A percentile compares a stretch with the other conserved stretches of the same genome.
Evolutionary conservation across 35 echinoderm and acorn worm genomes (phyloP).

Genomic region (Lytechinus variegatus): DNA sequence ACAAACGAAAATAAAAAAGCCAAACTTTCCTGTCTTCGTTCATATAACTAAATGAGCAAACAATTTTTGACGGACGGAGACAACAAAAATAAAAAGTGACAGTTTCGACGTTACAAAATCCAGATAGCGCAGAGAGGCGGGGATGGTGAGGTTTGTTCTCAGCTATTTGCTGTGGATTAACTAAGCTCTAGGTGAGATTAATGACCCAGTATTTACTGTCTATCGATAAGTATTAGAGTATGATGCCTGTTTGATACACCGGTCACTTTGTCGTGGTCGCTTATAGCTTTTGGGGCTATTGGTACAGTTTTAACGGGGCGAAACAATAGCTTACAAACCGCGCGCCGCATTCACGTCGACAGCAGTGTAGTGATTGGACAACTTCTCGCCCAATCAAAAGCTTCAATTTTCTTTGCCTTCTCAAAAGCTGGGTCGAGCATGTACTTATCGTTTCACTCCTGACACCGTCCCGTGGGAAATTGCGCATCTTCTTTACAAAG

Average conservation of each 20-base stretch:
- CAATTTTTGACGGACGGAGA: neutral
- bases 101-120: neutral
- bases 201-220: neutral
- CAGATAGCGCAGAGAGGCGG: neutral
- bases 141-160: slow-evolving; percentile 16
- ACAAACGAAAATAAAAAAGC: neutral
- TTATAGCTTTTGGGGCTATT: slow-evolving; percentile 20
- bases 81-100: slow-evolving; percentile 14
- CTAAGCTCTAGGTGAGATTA: slow-evolving; percentile 22
- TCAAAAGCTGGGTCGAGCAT: neutral
- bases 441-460: neutral
- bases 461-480: neutral
- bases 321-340: slow-evolving; percentile 49
- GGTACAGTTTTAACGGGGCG: neutral
- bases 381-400: neutral
- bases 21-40: slow-evolving; percentile 2
- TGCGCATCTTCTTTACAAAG: slow-evolving; percentile 5
- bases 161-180: slow-evolving; percentile 35
- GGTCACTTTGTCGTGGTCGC: neutral
- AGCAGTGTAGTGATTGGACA: neutral
- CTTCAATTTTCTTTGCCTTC: neutral
- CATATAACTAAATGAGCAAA: neutral
- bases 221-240: neutral
- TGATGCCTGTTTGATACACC: neutral
- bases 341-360: neutral